phyloP scores from a whole-genome alignment of 1,140 invertebrate genomes.

The Drosophila arizonae region DNA sequence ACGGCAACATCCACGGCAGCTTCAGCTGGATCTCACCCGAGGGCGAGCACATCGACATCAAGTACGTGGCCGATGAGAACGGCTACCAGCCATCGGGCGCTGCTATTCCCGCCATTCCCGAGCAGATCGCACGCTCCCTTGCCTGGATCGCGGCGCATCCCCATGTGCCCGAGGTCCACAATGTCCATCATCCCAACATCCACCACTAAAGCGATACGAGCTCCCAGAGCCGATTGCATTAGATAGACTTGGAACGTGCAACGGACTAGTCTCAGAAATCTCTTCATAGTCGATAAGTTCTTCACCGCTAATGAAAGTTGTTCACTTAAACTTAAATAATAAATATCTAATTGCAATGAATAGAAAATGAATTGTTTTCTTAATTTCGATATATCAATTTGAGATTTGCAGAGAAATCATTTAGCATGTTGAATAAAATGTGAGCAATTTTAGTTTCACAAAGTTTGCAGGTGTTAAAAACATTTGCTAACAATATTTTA shows the following conservation, averaged over 20 bases:
- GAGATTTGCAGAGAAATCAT: too few relatives aligned
- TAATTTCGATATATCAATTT: too few relatives aligned
- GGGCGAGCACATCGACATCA: constrained; percentile 83
- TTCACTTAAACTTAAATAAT: constrained; percentile 26
- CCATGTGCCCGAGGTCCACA: constrained; percentile 35
- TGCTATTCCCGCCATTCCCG: constrained; percentile 75
- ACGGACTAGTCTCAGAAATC: constrained; percentile 31
- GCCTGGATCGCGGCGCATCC: constrained; percentile 83
- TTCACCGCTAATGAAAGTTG: constrained; percentile 11
- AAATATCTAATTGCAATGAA: constrained; percentile 45
- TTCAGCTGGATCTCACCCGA: constrained; percentile 75
- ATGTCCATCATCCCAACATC: constrained; percentile 24
- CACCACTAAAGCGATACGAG: constrained; percentile 19
- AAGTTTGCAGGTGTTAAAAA: too few relatives aligned
- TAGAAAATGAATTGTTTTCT: neutral
- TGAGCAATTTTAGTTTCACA: too few relatives aligned
- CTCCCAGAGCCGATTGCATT: neutral
- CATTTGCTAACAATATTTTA: too few relatives aligned
- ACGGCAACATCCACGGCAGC: constrained; percentile 67
- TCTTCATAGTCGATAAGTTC: constrained; percentile 32
- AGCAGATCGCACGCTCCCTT: constrained; percentile 58
- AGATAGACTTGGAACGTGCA: constrained; percentile 23
- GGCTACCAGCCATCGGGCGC: constrained; percentile 84
- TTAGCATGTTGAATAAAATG: too few relatives aligned
- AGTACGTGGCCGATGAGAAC: constrained; percentile 86